Conservation (phyloP, 2,113 vertebrate genomes). For the Thunnus maccoyii region DNA sequence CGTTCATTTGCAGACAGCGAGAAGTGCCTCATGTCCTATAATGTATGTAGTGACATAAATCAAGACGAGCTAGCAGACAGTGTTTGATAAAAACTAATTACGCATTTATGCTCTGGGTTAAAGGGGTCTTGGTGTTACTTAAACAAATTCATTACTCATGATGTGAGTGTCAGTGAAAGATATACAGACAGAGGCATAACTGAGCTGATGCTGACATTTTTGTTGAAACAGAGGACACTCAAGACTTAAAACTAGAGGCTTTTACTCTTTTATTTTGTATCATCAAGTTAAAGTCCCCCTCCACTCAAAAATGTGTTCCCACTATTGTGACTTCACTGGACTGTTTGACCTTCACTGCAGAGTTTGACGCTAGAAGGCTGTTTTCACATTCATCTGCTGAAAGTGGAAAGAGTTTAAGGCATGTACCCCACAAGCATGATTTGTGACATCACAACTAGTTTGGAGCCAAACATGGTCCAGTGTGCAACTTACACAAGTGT, state of each 20-base stretch:
- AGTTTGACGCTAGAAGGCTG: too few species aligned
- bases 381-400: too few species aligned
- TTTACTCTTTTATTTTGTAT: not conserved
- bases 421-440: too few species aligned
- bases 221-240: slow-evolving; percentile 15
- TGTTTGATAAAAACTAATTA: slow-evolving; percentile 69
- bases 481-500: too few species aligned
- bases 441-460: too few species aligned
- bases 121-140: slow-evolving; percentile 64
- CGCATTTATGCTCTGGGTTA: slow-evolving; percentile 59
- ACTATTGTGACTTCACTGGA: too few species aligned
- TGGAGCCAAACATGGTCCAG: too few species aligned
- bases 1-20: slow-evolving; percentile 39
- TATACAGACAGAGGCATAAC: slow-evolving; percentile 11
- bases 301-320: too few species aligned
- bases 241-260: not conserved
- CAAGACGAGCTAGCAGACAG: slow-evolving; percentile 39
- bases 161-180: slow-evolving; percentile 33
- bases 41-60: slow-evolving; percentile 67
- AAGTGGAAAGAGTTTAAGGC: too few species aligned
- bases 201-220: slow-evolving; percentile 15
- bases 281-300: not conserved
- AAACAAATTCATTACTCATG: slow-evolving; percentile 73
- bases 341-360: too few species aligned
- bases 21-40: slow-evolving; percentile 35